Conservation (phyloP, 2,113 vertebrate species). For the Dasyornis broadbenti region DNA sequence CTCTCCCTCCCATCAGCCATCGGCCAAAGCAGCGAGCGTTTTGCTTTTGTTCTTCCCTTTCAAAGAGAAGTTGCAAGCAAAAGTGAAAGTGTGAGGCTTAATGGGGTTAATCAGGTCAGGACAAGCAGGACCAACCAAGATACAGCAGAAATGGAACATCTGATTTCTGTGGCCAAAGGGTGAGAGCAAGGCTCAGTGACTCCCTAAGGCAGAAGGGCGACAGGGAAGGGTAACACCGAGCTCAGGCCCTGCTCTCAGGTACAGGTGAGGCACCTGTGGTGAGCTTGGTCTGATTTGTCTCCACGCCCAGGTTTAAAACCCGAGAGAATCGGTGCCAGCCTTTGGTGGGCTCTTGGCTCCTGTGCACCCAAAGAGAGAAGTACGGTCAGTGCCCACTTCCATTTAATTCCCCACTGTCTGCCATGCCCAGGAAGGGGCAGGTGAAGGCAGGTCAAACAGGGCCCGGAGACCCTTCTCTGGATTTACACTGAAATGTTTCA, state of each 20-base stretch:
- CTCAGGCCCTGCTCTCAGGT: neutral
- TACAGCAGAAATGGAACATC: neutral
- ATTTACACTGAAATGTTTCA: rapidly evolving
- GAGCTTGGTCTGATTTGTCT: neutral
- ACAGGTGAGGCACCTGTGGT: neutral
- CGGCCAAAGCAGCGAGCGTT: neutral
- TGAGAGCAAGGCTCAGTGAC: neutral
- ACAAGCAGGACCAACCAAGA: neutral
- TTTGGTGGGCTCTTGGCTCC: neutral
- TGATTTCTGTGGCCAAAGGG: neutral
- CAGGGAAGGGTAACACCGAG: neutral
- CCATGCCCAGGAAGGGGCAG: neutral
- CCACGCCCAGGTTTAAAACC: neutral
- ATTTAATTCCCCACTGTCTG: neutral
- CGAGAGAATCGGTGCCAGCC: rapidly evolving
- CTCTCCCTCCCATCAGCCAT: neutral
- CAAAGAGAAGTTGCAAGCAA: neutral
- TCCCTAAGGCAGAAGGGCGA: neutral
- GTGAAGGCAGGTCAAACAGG: neutral
- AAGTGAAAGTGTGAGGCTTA: neutral
- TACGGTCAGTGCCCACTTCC: rapidly evolving
- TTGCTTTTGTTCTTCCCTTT: neutral
- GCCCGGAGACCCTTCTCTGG: neutral
- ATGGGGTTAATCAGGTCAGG: neutral
- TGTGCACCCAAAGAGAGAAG: rapidly evolving